Base-by-base conservation (phyloP, 2,888 invertebrate species). In the Ethmia dodecea region DNA sequence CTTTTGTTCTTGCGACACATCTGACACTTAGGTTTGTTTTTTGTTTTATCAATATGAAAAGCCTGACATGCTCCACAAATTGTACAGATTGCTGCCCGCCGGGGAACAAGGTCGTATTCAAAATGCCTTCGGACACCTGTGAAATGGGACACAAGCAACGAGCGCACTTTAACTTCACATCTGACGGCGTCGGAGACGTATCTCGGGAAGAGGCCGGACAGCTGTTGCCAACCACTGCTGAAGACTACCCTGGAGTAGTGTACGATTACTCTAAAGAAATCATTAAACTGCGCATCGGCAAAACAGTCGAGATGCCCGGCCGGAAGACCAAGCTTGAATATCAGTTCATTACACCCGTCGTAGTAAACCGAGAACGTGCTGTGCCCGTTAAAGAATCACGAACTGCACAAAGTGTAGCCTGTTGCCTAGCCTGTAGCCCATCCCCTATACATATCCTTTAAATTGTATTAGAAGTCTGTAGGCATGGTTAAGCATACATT, bases 31-130 rank as follows among this genome's bases (percentile, higher is more conserved):
- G 9, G n/a, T 10, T 15, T 14, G n/a, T 28, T 28, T 27, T 27
- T 27, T 12, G 27, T 27, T 5, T 30, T 51, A 53, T 15, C 3
- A 4, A 31, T 24, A 36, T 25, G 28, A 22, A 31, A 43, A 44
- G 43, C 45, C 47, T 66, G 51, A 67, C 45, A 51, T 42, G 25
- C 53, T 54, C 47, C 59, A 50, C 47, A 57, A 61, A 66, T 74
- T 81, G 68, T 74, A 52, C 80, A 86, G 84, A 83, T 84, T 86
- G 84, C 83, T 86, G 83, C 49, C 81, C 83, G 47, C 47, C 74
- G 63, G 84, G 83, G 45, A 83, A 83, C 69, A 81, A 80, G 65
- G 74, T 86, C 42, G 54, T 81, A 59, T 86, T 86, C 54, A 77
- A 83, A 76, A 57, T 86, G 58, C 81, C 84, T 26, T 55, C 64